Evolutionary conservation across 2,113 vertebrate genomes (phyloP).

Genomic region (Scalopus aquaticus): DNA sequence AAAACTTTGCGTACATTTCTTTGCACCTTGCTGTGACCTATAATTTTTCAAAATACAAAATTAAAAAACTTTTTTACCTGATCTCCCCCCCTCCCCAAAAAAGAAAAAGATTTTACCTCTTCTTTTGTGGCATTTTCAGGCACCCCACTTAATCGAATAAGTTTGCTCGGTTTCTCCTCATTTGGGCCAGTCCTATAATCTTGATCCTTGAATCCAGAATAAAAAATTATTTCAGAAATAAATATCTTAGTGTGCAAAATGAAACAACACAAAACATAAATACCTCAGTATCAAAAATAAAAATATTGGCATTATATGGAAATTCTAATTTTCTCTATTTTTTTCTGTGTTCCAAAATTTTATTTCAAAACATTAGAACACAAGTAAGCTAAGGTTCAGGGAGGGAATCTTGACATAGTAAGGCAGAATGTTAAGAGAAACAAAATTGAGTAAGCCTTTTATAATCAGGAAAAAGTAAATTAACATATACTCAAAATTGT

Average conservation of each 20-base stretch:
- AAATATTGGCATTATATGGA: constrained; percentile 6
- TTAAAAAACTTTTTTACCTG: background rate
- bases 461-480: background rate
- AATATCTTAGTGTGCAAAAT: constrained; percentile 50
- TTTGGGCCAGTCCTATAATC: constrained; percentile 94
- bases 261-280: constrained; percentile 21
- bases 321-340: background rate
- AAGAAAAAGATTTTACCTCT: constrained; percentile 86
- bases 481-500: background rate
- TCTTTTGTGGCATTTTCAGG: constrained; percentile 96
- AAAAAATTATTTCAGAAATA: constrained; percentile 76
- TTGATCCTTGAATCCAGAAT: constrained; percentile 92
- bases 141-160: constrained; percentile 93
- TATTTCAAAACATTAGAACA: background rate
- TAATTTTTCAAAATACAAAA: constrained; percentile 19
- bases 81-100: background rate
- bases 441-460: background rate
- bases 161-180: constrained; percentile 92
- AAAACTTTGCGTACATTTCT: background rate
- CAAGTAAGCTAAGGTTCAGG: background rate
- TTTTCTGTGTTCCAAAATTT: constrained; percentile 7
- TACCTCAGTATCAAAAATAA: constrained; percentile 30
- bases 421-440: background rate
- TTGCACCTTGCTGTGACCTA: background rate
- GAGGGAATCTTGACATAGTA: constrained; percentile 12